Percentiles rank a stretch among this genome's conserved stretches.
These are phyloP conservation scores for Ctenodactylus gundi DNA, from an alignment of 2,113 vertebrate species.

Conservation along the genomic window DNA sequence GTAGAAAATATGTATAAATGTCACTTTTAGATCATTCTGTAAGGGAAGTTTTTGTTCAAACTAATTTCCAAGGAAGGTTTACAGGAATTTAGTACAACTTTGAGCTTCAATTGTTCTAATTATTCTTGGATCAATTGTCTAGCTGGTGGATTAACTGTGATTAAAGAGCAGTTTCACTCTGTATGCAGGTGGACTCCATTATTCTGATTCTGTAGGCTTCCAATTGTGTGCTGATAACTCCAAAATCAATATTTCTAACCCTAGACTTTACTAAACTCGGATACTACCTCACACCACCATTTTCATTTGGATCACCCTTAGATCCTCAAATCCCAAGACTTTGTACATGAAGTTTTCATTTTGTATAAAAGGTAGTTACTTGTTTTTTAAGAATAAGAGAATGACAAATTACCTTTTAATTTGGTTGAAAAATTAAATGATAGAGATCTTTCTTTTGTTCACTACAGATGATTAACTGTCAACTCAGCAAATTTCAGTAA, in stretches of 20 bases:
- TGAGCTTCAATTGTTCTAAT: background rate
- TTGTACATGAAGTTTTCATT: background rate
- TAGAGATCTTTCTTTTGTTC: background rate
- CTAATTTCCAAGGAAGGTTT: background rate
- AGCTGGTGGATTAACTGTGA: background rate
- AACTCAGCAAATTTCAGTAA: background rate
- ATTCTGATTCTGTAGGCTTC: background rate
- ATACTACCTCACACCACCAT: background rate
- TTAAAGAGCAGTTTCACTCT: background rate
- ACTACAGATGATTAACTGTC: background rate
- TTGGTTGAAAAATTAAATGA: too few species aligned
- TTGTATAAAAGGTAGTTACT: background rate
- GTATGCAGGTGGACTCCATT: background rate
- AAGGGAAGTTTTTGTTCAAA: background rate
- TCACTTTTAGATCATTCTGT: background rate
- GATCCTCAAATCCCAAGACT: background rate
- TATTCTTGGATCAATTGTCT: background rate
- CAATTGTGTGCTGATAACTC: background rate
- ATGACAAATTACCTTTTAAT: background rate
- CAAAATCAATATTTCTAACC: background rate
- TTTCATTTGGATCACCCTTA: background rate
- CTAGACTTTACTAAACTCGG: background rate
- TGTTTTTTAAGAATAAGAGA: background rate
- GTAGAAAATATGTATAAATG: background rate
- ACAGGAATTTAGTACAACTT: background rate